phyloP scores from a whole-genome alignment of 2,888 invertebrate genomes.

The Megamerina dolium region DNA sequence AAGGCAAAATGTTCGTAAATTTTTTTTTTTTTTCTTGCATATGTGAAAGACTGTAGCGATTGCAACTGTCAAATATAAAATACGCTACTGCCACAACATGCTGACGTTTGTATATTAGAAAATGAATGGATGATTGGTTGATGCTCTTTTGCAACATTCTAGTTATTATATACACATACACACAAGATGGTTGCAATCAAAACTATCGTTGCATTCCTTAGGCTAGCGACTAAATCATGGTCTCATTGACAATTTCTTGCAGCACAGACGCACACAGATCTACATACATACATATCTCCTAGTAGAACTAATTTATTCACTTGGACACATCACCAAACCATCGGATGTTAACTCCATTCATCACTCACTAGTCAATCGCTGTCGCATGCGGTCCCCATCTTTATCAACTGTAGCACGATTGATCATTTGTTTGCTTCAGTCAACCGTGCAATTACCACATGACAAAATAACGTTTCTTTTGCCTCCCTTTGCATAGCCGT shows the following conservation, averaged over 20 bases:
- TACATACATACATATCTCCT: neutral
- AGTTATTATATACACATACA: neutral
- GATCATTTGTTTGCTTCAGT: conserved; percentile 25
- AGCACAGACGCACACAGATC: neutral
- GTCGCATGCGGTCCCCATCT: neutral
- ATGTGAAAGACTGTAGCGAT: conserved; percentile 10
- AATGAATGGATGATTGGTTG: neutral
- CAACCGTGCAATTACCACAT: conserved; percentile 24
- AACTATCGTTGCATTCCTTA: neutral
- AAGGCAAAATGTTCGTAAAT: too few relatives aligned
- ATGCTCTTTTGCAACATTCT: neutral
- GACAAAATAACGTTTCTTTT: too few relatives aligned
- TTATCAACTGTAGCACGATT: conserved; percentile 2
- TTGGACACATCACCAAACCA: neutral
- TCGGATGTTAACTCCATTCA: too few relatives aligned
- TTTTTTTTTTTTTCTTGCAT: too few relatives aligned
- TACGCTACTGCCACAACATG: conserved; percentile 15
- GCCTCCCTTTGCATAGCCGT: conserved; percentile 17
- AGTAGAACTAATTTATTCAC: too few relatives aligned
- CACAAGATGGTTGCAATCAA: too few relatives aligned
- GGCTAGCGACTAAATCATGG: neutral
- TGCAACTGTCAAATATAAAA: conserved; percentile 17
- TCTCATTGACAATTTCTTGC: too few relatives aligned
- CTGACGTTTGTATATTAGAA: neutral
- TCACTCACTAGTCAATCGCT: too few relatives aligned